phyloP scores from a whole-genome alignment of 2,888 invertebrate genomes.

The Drosophila ustulata region DNA sequence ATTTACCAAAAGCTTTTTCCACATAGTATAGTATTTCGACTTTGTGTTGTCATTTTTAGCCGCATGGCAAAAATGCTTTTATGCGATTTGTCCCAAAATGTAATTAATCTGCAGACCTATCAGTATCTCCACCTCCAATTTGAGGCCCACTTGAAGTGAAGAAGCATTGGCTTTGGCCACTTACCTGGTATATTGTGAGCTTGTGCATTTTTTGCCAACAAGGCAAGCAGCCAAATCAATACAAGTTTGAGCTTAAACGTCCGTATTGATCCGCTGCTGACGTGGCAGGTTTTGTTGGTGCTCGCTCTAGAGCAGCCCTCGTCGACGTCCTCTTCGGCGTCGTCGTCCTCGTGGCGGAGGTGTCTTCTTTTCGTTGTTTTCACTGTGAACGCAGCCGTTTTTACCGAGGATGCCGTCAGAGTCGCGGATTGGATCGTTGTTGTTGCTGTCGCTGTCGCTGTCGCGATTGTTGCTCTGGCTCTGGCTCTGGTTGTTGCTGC shows the following conservation, averaged over 20 bases:
- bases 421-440: constrained; percentile 49
- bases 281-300: constrained; percentile 38
- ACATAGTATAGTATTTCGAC: neutral
- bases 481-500: constrained; percentile 54
- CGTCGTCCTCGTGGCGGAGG: constrained; percentile 48
- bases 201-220: constrained; percentile 81
- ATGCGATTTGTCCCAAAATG: constrained; percentile 20
- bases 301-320: constrained; percentile 32
- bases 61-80: constrained; percentile 14
- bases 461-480: constrained; percentile 41
- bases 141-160: neutral
- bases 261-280: constrained; percentile 50
- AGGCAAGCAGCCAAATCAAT: constrained; percentile 80
- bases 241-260: constrained; percentile 78
- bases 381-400: constrained; percentile 65
- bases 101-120: constrained; percentile 28
- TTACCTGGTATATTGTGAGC: constrained; percentile 85
- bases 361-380: constrained; percentile 63
- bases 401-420: constrained; percentile 46
- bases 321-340: constrained; percentile 59
- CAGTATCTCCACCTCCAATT: neutral
- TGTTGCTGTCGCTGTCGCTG: constrained; percentile 27
- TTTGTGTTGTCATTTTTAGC: constrained; percentile 7
- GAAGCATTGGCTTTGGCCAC: constrained; percentile 36
- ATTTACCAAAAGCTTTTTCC: constrained; percentile 26